Conservation (phyloP, 2,888 invertebrate species). For the Trissolcus brochymenae region DNA sequence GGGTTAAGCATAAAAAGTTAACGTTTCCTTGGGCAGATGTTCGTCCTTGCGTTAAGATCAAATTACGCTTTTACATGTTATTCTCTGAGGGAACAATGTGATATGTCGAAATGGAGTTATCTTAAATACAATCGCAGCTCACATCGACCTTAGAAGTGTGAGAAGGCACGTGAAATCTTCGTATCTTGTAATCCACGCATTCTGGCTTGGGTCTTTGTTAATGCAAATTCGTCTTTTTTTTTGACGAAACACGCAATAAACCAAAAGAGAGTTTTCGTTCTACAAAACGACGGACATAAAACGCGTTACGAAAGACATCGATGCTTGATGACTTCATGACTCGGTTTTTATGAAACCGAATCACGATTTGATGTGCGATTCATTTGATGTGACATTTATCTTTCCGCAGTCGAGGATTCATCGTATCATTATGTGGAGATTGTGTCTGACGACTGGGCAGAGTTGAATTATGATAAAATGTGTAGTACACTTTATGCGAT, state of each 20-base stretch:
- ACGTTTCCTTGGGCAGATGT: constrained; percentile 13
- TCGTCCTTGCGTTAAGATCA: constrained; percentile 57
- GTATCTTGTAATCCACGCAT: constrained; percentile 43
- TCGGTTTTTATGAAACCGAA: too few relatives aligned
- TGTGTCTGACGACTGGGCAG: too few relatives aligned
- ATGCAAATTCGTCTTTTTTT: constrained; percentile 41
- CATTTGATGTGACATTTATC: too few relatives aligned
- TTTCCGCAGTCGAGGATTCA: too few relatives aligned
- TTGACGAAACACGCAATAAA: constrained; percentile 52
- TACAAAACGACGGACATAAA: constrained; percentile 26
- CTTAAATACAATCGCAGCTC: constrained; percentile 52
- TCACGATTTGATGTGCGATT: too few relatives aligned
- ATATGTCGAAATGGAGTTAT: constrained; percentile 58
- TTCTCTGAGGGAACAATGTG: constrained; percentile 50
- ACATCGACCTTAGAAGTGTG: constrained; percentile 57
- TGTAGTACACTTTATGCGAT: too few relatives aligned
- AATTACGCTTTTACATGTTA: constrained; percentile 53
- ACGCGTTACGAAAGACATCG: not conserved
- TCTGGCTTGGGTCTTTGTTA: constrained; percentile 45
- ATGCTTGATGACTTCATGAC: too few relatives aligned
- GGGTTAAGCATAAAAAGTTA: constrained; percentile 6
- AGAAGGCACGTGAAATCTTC: constrained; percentile 57
- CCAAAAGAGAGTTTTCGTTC: constrained; percentile 18
- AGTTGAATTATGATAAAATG: too few relatives aligned
- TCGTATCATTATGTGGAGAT: too few relatives aligned